These are phyloP conservation scores for Heterochromis multidens DNA, from an alignment of 2,113 vertebrate species.

Conservation along the genomic window DNA sequence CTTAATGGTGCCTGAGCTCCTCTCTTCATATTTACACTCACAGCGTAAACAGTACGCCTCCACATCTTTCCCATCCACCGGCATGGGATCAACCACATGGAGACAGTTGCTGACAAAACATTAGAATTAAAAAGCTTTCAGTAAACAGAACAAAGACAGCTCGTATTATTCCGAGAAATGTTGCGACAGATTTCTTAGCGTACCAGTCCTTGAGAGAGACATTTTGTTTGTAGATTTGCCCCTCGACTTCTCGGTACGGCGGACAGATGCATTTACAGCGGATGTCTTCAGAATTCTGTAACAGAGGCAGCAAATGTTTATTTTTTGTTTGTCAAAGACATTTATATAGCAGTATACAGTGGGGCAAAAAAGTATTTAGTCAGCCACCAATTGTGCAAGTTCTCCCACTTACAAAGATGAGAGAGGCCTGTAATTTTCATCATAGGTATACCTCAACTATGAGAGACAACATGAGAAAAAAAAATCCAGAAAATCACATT, in stretches of 20 bases:
- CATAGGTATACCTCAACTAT: no score
- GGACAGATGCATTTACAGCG: conserved; percentile 98
- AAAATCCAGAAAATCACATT: no score
- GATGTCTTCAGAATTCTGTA: conserved; percentile 91
- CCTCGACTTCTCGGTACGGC: conserved; percentile 90
- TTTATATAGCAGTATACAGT: not conserved
- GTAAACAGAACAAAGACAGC: not conserved
- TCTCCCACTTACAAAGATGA: no score
- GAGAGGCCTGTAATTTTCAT: no score
- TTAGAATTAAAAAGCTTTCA: not conserved
- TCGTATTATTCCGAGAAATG: not conserved
- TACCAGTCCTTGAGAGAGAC: conserved; percentile 98
- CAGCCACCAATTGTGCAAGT: no score
- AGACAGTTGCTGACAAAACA: conserved; percentile 83
- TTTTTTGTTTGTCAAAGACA: not conserved
- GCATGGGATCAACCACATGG: conserved; percentile 95
- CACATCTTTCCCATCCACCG: conserved; percentile 91
- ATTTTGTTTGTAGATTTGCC: conserved; percentile 94
- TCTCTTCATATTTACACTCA: conserved; percentile 98
- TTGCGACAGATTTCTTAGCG: conserved; percentile 23
- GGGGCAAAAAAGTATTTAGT: no score
- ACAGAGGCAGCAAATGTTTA: not conserved
- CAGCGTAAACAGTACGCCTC: conserved; percentile 97
- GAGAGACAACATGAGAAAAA: no score
- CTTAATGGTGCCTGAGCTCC: conserved; percentile 96